Evolutionary conservation across 1,140 invertebrate species (phyloP).

Genomic region (Heliothis subflexa): DNA sequence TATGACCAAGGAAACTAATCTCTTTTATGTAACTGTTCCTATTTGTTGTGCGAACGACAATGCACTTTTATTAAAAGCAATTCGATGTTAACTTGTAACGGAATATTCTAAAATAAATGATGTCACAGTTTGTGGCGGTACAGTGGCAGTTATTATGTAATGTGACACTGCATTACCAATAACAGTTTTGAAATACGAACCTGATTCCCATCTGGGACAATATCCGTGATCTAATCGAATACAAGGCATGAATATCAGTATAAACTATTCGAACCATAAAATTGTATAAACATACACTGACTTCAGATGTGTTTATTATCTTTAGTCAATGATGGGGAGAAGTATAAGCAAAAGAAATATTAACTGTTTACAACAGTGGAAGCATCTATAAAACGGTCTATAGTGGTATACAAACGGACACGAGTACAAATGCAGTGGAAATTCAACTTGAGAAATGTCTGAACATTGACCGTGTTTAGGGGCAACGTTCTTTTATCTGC

Average conservation of each 20-base stretch:
- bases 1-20: conserved; percentile 30
- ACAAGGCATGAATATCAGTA: background rate
- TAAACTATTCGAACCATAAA: conserved; percentile 11
- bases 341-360: conserved; percentile 41
- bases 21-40: conserved; percentile 28
- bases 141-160: conserved; percentile 35
- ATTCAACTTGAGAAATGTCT: conserved; percentile 53
- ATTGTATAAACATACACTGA: conserved; percentile 40
- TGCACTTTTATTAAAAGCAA: conserved; percentile 43
- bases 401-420: conserved; percentile 14
- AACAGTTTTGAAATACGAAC: conserved; percentile 32
- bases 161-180: conserved; percentile 26
- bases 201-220: conserved; percentile 16
- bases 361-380: conserved; percentile 42
- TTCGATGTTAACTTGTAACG: conserved; percentile 10
- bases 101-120: conserved; percentile 33
- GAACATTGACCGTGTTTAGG: conserved; percentile 49
- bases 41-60: background rate
- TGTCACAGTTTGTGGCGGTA: background rate
- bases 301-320: conserved; percentile 44
- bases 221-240: conserved; percentile 35
- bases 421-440: conserved; percentile 51
- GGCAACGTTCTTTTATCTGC: conserved; percentile 55
- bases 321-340: conserved; percentile 29
- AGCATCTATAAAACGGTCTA: conserved; percentile 37